Evolutionary conservation across 2,888 invertebrate genomes (phyloP).

Genomic region (Ceramica pisi): DNA sequence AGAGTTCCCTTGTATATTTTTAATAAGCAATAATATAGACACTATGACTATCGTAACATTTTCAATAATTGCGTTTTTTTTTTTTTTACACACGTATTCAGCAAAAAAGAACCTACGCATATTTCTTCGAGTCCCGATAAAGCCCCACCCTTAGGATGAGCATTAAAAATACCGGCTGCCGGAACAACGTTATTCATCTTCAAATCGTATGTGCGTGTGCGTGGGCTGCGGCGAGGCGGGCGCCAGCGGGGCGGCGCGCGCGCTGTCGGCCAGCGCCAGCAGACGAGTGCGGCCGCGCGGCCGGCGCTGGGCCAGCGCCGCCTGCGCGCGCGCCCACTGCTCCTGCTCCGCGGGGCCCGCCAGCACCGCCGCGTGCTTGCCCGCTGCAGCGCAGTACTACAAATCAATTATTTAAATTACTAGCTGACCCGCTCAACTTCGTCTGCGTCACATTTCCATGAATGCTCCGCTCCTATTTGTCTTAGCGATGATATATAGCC

Average conservation of each 20-base stretch:
- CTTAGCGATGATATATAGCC: too few species aligned
- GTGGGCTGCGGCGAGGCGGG: constrained; percentile 92
- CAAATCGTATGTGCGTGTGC: constrained; percentile 94
- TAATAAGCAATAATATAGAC: too few species aligned
- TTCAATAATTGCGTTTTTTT: too few species aligned
- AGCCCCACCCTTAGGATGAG: not conserved
- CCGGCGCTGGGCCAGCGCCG: constrained; percentile 83
- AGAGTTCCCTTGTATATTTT: too few species aligned
- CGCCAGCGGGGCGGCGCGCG: constrained; percentile 62
- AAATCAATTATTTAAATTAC: constrained; percentile 40
- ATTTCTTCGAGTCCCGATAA: not conserved
- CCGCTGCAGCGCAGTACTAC: constrained; percentile 79
- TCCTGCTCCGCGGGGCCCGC: constrained; percentile 93
- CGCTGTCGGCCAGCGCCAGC: constrained; percentile 58
- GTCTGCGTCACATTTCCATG: too few species aligned
- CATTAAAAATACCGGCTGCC: too few species aligned
- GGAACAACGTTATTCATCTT: constrained; percentile 81
- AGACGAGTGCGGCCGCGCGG: constrained; percentile 81
- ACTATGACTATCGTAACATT: too few species aligned
- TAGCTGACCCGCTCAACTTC: too few species aligned
- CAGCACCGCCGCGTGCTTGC: constrained; percentile 78
- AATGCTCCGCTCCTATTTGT: too few species aligned
- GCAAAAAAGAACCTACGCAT: not conserved
- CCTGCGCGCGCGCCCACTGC: constrained; percentile 95
- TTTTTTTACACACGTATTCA: not conserved